Evolutionary conservation across 2,113 vertebrate genomes (phyloP).

Genomic region (Macquaria australasica): DNA sequence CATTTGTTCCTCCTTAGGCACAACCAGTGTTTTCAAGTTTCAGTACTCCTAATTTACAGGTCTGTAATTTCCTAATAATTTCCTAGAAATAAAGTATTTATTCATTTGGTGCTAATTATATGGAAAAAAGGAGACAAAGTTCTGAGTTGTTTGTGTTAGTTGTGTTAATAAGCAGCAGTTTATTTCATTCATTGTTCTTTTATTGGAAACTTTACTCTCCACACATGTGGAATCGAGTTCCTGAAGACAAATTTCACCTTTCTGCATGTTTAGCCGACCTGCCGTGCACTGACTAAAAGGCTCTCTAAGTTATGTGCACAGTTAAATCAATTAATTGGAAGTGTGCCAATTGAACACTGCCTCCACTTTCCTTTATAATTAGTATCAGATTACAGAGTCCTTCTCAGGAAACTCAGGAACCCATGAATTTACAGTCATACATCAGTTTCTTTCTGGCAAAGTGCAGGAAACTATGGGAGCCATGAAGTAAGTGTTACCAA

Average conservation of each 20-base stretch:
- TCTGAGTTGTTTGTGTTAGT: too few species aligned
- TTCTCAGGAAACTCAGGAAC: neutral
- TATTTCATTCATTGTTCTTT: neutral
- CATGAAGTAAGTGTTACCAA: neutral
- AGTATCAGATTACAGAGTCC: neutral
- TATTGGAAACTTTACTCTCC: neutral
- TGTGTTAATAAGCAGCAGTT: neutral
- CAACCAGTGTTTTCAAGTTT: too few species aligned
- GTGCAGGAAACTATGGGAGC: neutral
- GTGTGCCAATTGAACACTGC: neutral
- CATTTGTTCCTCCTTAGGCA: neutral
- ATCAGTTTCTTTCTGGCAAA: neutral
- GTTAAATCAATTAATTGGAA: constrained; percentile 7
- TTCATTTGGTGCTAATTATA: neutral
- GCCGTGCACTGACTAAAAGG: neutral
- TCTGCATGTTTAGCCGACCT: neutral
- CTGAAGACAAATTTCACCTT: neutral
- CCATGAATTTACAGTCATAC: neutral
- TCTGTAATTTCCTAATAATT: neutral
- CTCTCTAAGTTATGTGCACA: neutral
- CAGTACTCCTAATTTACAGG: neutral
- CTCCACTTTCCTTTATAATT: constrained; percentile 1
- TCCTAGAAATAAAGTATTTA: neutral
- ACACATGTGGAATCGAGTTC: neutral
- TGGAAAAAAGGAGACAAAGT: neutral